These are phyloP conservation scores for Spodoptera exigua DNA, from an alignment of 2,888 invertebrate genomes.

Conservation along the genomic window DNA sequence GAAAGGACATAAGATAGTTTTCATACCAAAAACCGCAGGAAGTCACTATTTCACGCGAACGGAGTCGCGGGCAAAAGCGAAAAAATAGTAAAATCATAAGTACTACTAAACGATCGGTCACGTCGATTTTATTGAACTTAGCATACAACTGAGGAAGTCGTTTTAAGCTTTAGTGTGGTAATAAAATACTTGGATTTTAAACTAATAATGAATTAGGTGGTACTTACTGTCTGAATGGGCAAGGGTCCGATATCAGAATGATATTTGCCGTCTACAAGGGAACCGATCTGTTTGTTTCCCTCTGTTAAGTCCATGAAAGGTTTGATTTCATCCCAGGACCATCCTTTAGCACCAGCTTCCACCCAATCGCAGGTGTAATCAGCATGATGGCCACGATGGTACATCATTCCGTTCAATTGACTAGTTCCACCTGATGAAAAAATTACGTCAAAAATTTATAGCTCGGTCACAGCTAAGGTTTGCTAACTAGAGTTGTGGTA, in stretches of 20 bases:
- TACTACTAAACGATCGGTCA: no score
- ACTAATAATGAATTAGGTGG: no score
- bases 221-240: slow-evolving; percentile 83
- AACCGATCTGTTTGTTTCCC: slow-evolving; percentile 90
- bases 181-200: no score
- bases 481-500: no score
- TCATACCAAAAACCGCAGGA: no score
- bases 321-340: slow-evolving; percentile 92
- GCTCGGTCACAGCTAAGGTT: neutral
- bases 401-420: slow-evolving; percentile 95
- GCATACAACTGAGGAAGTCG: no score
- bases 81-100: no score
- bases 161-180: no score
- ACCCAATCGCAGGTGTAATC: slow-evolving; percentile 93
- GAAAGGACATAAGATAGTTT: no score
- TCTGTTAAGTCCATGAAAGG: slow-evolving; percentile 91
- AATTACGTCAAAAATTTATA: neutral
- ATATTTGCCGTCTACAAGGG: slow-evolving; percentile 84
- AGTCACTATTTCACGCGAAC: no score
- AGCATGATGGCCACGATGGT: slow-evolving; percentile 91
- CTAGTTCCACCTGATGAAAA: slow-evolving; percentile 89
- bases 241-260: slow-evolving; percentile 89
- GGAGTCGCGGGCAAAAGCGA: no score
- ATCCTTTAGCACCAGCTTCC: slow-evolving; percentile 90
- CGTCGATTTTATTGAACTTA: no score